Base-by-base conservation (phyloP, 2,888 invertebrate species). In the Drosophila prolongata region DNA sequence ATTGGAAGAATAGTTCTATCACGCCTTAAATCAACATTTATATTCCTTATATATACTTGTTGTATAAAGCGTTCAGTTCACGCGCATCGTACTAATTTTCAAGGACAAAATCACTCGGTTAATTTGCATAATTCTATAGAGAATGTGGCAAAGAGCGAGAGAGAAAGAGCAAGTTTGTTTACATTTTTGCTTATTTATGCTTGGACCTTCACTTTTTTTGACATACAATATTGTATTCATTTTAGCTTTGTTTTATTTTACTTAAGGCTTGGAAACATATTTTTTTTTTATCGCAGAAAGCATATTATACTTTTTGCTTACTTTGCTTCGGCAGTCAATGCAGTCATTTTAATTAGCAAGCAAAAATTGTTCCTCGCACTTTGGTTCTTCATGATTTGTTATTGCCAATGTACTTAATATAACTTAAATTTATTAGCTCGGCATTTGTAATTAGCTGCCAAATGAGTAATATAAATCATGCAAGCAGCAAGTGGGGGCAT, bases 271-370 rank as follows among this genome's bases (percentile, higher is more conserved):
- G 10, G n/a, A 35, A 64, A 67, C 54, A 16, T 14, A 37, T 44
- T 19, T 16, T 16, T 16, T 47, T 56, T 57, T 44, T 43, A 59
- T 19, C 27, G 27, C 35, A 27, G 27, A 44, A 37, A 44, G 60
- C 43, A 59, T 19, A 46, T 61, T 13, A 60, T 61, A 44, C 30
- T 35, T 37, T 58, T 64, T 75, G 30, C 52, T 52, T 58, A 19
- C 42, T 35, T 62, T 71, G 76, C 37, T 46, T 57, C 65, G 78
- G 82, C 60, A 62, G 74, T 49, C 50, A n/a, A n/a, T 80, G 80
- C 80, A n/a, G n/a, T n/a, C n/a, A 76, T 78, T 83, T 80, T 83
- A 80, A 80, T 80, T 83, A 83, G 78, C 65, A 58, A 58, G 34
- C 16, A 16, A 55, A 58, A 58, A 54, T 38, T 10, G 24, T 58